phyloP scores from a whole-genome alignment of 2,888 invertebrate genomes.

The Philaethria dido region DNA sequence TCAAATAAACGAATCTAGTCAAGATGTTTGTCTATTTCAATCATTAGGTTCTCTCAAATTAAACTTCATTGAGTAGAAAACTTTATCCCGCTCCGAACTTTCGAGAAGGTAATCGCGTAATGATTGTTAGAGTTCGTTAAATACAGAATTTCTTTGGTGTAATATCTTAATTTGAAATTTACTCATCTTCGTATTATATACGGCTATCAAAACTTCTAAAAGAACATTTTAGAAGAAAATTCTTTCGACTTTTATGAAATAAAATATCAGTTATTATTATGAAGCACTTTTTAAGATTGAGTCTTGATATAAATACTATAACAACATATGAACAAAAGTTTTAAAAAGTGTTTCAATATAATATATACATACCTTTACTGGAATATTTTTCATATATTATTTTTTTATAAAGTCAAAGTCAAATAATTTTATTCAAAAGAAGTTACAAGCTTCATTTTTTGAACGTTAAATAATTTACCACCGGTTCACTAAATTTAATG shows the following conservation, averaged over 20 bases:
- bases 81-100: conserved; percentile 30
- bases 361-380: too few relatives aligned
- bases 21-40: conserved; percentile 31
- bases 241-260: background rate
- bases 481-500: too few relatives aligned
- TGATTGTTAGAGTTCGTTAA: conserved; percentile 28
- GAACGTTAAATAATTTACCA: too few relatives aligned
- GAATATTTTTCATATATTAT: too few relatives aligned
- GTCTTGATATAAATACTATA: too few relatives aligned
- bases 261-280: background rate
- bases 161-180: conserved; percentile 27
- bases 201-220: background rate
- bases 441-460: too few relatives aligned
- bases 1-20: conserved; percentile 42
- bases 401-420: too few relatives aligned
- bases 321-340: too few relatives aligned
- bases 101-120: conserved; percentile 28
- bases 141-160: conserved; percentile 20
- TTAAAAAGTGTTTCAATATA: too few relatives aligned
- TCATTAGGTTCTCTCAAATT: conserved; percentile 29
- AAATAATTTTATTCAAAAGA: too few relatives aligned
- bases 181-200: conserved; percentile 1
- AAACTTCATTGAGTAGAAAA: conserved; percentile 29
- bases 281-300: background rate
- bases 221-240: background rate